Conservation (phyloP, 2,888 invertebrate species). For the Lasioglossum calceatum region DNA sequence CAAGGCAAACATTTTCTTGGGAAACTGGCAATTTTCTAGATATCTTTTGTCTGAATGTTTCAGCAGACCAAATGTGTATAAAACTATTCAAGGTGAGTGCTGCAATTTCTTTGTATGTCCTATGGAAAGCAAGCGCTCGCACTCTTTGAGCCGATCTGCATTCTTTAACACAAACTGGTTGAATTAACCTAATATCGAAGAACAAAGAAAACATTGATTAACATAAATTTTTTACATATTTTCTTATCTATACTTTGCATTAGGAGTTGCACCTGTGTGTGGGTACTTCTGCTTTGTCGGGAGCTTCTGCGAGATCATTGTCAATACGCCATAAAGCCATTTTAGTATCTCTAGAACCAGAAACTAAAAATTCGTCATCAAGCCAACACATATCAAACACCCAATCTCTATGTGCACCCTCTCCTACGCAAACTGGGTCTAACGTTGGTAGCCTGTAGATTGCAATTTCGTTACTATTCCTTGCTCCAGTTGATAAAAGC, state of each 20-base stretch:
- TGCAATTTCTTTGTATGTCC: slow-evolving; percentile 93
- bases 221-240: background rate
- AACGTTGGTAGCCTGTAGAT: slow-evolving; percentile 96
- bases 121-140: slow-evolving; percentile 95
- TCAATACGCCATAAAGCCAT: slow-evolving; percentile 95
- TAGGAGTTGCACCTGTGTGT: slow-evolving; percentile 81
- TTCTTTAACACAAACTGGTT: slow-evolving; percentile 90
- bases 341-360: slow-evolving; percentile 96
- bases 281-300: slow-evolving; percentile 85
- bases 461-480: slow-evolving; percentile 96
- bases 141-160: slow-evolving; percentile 93
- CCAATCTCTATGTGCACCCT: slow-evolving; percentile 96
- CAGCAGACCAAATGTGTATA: slow-evolving; percentile 97
- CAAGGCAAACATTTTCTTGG: slow-evolving; percentile 97
- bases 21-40: slow-evolving; percentile 94
- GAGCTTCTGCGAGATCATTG: slow-evolving; percentile 83
- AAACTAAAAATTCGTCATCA: slow-evolving; percentile 97
- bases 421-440: slow-evolving; percentile 97
- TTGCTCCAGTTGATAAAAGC: slow-evolving; percentile 95
- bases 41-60: slow-evolving; percentile 94
- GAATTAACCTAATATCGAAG: slow-evolving; percentile 76
- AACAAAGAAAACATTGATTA: slow-evolving; percentile 17
- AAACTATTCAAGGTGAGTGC: slow-evolving; percentile 96
- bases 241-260: slow-evolving; percentile 1
- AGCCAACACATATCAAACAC: slow-evolving; percentile 98